Base-by-base conservation (phyloP, 1,140 invertebrate species). In the Nebria ingens region DNA sequence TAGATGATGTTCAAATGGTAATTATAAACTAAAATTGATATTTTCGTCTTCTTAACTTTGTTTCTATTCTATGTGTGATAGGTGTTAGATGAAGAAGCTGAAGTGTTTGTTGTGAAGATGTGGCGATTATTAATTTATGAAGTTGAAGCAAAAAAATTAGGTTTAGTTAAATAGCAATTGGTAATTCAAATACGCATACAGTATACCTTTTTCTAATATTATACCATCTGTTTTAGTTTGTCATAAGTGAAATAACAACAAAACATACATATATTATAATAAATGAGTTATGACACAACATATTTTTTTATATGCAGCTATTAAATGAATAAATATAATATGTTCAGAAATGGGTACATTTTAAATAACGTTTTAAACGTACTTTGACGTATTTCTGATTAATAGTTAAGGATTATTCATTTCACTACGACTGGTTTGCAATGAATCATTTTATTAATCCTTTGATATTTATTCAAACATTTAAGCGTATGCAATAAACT, bases 51-150 rank as follows among this genome's bases (percentile, higher is more conserved):
- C 9, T 9, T n/a, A n/a, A n/a, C n/a, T n/a, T n/a, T n/a, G n/a
- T n/a, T n/a, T n/a, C 2, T 19, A n/a, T n/a, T n/a, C n/a, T n/a
- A n/a, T n/a, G n/a, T n/a, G n/a, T n/a, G n/a, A n/a, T 68, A 96
- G 93, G 92, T 98, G 62, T 78, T 99, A 62, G 97, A 98, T 73
- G 96, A 99, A 72, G 97, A 99, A 76, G 96, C 97, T 4, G 96
- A 99, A 80, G 93, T 98, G 52, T 99, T 99, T 80, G 94, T 98
- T 63, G 93, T 98, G 34, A 99, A 99, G 83, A 96, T 99, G 92
- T 99, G 96, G 97, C 82, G 97, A 66, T 80, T 99, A 70, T 79
- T 99, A 54, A 97, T 99, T 64, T 99, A 98, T 74, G 96, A 98
- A 82, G 93, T 97, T 62, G 95, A 98, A 83, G 93, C 95, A 42